Percentiles rank a stretch among this genome's conserved stretches.
Evolutionary conservation across 2,113 vertebrate species (phyloP).

Genomic region (Elgaria multicarinata): DNA sequence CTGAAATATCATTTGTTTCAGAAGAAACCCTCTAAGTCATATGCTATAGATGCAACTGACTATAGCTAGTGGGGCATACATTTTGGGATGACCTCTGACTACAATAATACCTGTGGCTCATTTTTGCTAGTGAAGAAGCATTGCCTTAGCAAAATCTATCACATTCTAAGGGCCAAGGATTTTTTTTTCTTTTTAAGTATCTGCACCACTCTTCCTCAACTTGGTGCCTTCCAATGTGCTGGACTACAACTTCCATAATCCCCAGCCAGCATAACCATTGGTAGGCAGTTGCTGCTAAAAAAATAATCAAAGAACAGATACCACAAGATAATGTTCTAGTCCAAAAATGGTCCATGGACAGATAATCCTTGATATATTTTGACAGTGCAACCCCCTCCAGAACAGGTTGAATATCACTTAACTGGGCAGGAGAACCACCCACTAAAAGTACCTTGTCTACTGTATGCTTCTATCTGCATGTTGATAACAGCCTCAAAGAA

Average conservation of each 20-base stretch:
- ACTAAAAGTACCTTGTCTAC: too few species aligned
- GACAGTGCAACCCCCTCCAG: too few species aligned
- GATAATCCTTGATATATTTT: too few species aligned
- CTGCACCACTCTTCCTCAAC: too few species aligned
- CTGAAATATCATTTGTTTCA: neutral
- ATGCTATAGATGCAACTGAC: neutral
- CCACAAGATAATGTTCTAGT: neutral
- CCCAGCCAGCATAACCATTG: too few species aligned
- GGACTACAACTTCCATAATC: too few species aligned
- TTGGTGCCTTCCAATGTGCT: too few species aligned
- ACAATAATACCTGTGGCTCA: neutral
- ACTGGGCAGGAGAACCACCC: too few species aligned
- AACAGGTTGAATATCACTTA: too few species aligned
- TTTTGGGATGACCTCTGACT: constrained; percentile 2
- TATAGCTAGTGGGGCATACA: neutral
- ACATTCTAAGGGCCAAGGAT: neutral
- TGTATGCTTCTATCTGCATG: too few species aligned
- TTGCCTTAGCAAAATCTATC: neutral
- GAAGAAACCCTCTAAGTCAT: neutral
- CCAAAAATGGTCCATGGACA: neutral
- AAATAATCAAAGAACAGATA: neutral
- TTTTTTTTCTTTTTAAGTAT: neutral
- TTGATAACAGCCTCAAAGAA: neutral
- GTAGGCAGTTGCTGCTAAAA: neutral
- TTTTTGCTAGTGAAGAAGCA: neutral